Conservation (phyloP, 2,888 invertebrate species). For the Andrena bicolor region DNA sequence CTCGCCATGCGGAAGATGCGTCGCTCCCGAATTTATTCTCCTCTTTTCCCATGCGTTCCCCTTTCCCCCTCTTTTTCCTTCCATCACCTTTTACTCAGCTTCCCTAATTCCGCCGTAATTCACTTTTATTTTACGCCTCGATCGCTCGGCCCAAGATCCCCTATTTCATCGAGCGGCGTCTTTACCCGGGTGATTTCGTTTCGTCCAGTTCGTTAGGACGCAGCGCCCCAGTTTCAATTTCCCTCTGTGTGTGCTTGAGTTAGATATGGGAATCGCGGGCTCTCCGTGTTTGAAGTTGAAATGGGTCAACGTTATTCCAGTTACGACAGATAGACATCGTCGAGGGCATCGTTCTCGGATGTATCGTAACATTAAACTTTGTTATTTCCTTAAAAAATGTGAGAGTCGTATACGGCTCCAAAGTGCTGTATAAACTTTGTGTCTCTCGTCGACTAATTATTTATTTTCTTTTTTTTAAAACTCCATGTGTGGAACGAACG, state of each 20-base stretch:
- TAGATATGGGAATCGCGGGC: constrained; percentile 47
- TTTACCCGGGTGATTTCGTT: constrained; percentile 31
- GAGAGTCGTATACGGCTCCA: too few relatives aligned
- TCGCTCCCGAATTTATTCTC: constrained; percentile 42
- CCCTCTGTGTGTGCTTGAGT: constrained; percentile 38
- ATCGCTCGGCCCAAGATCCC: neutral
- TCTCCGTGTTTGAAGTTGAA: constrained; percentile 55
- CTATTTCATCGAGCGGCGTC: neutral
- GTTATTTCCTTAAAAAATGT: neutral
- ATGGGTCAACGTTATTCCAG: constrained; percentile 43
- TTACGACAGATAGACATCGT: constrained; percentile 35
- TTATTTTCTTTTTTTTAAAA: neutral
- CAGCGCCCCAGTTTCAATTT: constrained; percentile 62
- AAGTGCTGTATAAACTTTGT: neutral
- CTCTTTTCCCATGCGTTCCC: neutral
- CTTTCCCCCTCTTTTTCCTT: neutral
- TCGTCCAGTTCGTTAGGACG: constrained; percentile 51
- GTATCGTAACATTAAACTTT: neutral
- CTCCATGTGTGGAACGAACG: neutral
- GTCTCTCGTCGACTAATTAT: neutral
- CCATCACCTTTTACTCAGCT: neutral
- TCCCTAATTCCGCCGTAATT: constrained; percentile 13
- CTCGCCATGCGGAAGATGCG: constrained; percentile 31
- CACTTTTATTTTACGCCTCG: constrained; percentile 23
- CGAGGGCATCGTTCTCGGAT: neutral